A percentile compares a stretch with the other conserved stretches of the same genome.
Evolutionary conservation across 1,140 invertebrate species (phyloP).

Genomic region (Nylanderia fulva): DNA sequence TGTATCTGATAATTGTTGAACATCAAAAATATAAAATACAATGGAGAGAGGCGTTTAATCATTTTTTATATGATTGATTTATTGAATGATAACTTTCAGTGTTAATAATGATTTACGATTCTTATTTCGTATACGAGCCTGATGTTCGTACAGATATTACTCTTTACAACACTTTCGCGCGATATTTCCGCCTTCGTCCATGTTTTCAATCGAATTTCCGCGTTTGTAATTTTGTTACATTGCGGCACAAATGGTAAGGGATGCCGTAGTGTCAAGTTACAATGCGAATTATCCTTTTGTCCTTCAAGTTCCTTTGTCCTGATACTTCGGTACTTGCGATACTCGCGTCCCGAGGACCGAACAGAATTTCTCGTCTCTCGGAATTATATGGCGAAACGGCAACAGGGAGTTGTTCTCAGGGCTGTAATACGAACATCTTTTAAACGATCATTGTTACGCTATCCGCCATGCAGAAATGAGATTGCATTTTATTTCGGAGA

Average conservation of each 20-base stretch:
- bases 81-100: background rate
- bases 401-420: conserved; percentile 62
- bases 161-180: background rate
- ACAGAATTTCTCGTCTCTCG: conserved; percentile 68
- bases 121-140: background rate
- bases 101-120: background rate
- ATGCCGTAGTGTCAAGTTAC: conserved; percentile 62
- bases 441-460: conserved; percentile 30
- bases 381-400: conserved; percentile 67
- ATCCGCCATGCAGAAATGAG: background rate
- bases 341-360: conserved; percentile 56
- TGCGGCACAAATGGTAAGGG: conserved; percentile 40
- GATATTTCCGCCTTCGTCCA: background rate
- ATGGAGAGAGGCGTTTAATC: background rate
- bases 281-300: conserved; percentile 72
- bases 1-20: too few species aligned
- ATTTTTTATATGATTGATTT: background rate
- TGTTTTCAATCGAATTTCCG: conserved; percentile 27
- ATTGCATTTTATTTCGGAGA: conserved; percentile 2
- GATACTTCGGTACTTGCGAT: conserved; percentile 62
- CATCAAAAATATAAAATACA: background rate
- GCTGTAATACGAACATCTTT: conserved; percentile 64
- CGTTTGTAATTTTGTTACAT: conserved; percentile 53
- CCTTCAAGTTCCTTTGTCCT: conserved; percentile 67
- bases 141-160: background rate